A percentile compares a stretch with the other conserved stretches of the same genome.
These are phyloP conservation scores for Brevimyrus niger DNA, from an alignment of 2,113 vertebrate species.

Conservation along the genomic window DNA sequence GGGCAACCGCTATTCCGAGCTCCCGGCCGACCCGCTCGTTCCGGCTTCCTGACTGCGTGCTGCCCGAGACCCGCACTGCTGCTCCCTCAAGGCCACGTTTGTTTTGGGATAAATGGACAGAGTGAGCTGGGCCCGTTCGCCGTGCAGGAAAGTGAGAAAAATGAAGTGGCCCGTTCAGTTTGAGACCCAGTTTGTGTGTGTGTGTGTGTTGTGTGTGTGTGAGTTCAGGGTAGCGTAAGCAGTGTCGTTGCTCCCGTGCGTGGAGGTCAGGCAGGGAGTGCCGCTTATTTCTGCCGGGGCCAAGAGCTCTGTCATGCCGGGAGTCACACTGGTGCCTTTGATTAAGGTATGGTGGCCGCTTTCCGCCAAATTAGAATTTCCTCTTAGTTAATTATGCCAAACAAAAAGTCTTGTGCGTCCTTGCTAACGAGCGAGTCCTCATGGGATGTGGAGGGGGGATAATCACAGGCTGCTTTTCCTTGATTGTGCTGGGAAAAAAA, in stretches of 20 bases:
- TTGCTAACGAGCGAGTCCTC: constrained; percentile 18
- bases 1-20: constrained; percentile 16
- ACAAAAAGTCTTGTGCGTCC: constrained; percentile 10
- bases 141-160: neutral
- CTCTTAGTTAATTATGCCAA: constrained; percentile 23
- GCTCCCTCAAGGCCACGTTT: neutral
- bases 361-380: neutral
- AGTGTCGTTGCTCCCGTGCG: neutral
- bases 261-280: neutral
- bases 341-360: neutral
- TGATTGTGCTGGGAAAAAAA: constrained; percentile 3
- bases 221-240: neutral
- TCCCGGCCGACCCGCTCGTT: neutral
- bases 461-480: constrained; percentile 17
- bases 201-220: neutral
- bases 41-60: neutral
- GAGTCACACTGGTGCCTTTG: neutral
- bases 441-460: neutral
- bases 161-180: neutral
- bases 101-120: neutral
- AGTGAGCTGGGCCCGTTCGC: neutral
- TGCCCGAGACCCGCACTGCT: neutral
- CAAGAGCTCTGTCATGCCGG: neutral
- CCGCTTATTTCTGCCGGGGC: neutral
- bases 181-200: neutral